Conservation (phyloP, 2,888 invertebrate genomes). For the Andrena camellia region DNA sequence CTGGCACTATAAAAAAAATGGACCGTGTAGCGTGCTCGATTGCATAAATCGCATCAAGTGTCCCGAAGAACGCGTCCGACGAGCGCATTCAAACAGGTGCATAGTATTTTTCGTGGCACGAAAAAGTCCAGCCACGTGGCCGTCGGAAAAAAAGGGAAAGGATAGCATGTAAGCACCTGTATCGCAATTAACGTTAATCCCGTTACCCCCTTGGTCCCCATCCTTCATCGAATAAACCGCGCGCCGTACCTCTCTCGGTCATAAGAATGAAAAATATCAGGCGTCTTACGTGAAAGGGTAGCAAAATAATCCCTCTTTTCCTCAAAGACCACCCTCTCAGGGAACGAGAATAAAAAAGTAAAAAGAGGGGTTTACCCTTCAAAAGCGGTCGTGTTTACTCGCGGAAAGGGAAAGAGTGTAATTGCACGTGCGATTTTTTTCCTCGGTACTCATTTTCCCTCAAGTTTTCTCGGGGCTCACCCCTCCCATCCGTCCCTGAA, state of each 20-base stretch:
- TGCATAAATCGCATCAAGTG: slow-evolving; percentile 13
- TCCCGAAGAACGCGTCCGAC: slow-evolving; percentile 33
- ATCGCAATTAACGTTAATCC: slow-evolving; percentile 53
- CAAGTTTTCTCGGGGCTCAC: slow-evolving; percentile 45
- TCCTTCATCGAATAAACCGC: neutral
- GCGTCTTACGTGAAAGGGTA: neutral
- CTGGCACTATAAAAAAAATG: slow-evolving; percentile 5
- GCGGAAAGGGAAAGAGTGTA: slow-evolving; percentile 60
- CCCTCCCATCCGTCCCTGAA: slow-evolving; percentile 22
- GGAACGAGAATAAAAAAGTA: slow-evolving; percentile 13
- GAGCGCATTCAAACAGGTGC: slow-evolving; percentile 70
- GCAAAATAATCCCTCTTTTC: neutral
- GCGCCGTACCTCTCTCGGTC: neutral
- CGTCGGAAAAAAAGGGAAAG: slow-evolving; percentile 45
- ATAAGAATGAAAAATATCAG: neutral
- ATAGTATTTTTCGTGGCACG: slow-evolving; percentile 62
- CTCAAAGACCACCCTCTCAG: neutral
- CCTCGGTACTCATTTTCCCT: slow-evolving; percentile 51
- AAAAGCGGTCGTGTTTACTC: slow-evolving; percentile 53
- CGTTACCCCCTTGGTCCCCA: neutral
- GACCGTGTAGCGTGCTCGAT: neutral
- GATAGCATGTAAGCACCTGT: slow-evolving; percentile 36
- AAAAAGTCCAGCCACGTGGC: slow-evolving; percentile 62
- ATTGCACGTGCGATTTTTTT: slow-evolving; percentile 69
- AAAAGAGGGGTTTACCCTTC: slow-evolving; percentile 30